phyloP scores from a whole-genome alignment of 2,113 vertebrate species.

The Ardeotis arabs region DNA sequence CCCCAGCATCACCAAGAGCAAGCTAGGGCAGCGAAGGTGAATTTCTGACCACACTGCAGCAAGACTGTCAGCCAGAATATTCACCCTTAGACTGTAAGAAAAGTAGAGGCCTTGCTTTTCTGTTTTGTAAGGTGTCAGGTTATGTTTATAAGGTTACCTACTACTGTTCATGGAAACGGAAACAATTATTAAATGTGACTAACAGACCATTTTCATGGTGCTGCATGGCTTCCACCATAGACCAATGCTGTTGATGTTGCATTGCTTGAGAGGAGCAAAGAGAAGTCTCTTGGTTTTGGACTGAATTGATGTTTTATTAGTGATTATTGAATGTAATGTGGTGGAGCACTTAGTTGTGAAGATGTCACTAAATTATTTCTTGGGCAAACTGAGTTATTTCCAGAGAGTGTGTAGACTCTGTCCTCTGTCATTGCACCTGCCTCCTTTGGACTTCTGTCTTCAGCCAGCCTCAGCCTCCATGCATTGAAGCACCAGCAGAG shows the following conservation, averaged over 20 bases:
- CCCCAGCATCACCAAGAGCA: background rate
- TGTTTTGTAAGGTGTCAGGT: background rate
- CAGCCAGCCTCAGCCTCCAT: background rate
- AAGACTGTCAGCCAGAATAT: background rate
- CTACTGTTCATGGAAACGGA: background rate
- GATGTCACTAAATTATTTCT: background rate
- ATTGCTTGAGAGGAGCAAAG: background rate
- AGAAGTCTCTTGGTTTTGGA: background rate
- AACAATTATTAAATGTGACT: background rate
- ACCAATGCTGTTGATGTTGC: fast-evolving
- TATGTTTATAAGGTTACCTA: background rate
- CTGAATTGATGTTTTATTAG: background rate
- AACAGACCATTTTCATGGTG: background rate
- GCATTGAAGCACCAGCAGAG: background rate
- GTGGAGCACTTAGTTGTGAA: background rate
- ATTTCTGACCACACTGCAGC: background rate
- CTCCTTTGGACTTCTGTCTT: background rate
- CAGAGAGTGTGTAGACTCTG: background rate
- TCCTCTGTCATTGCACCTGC: background rate
- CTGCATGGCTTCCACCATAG: background rate
- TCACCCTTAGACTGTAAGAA: background rate
- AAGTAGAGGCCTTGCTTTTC: background rate
- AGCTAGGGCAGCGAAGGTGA: background rate
- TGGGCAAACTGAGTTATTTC: background rate
- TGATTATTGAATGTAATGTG: background rate